A percentile compares a stretch with the other conserved stretches of the same genome.
Conservation (phyloP, 64 coral and sea anemone species). For the Catalaphyllia jardinei region DNA sequence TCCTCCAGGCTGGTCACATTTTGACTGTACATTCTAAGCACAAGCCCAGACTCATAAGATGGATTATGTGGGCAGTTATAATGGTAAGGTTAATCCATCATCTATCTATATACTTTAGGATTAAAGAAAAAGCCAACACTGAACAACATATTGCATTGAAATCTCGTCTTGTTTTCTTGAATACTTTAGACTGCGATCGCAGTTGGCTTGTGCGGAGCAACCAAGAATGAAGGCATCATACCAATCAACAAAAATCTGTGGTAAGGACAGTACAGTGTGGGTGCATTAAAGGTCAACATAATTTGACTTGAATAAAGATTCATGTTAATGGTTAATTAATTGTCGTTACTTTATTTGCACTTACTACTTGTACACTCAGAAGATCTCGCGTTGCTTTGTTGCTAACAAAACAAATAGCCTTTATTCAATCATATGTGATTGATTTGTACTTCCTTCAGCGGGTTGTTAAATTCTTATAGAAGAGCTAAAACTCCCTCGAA, state of each 20-base stretch:
- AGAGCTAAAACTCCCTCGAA: too few relatives aligned
- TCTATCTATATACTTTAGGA: too few relatives aligned
- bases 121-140: neutral
- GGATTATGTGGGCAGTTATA: constrained; percentile 76
- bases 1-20: constrained; percentile 76
- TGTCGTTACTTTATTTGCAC: too few relatives aligned
- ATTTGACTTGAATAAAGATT: too few relatives aligned
- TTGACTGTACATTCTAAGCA: constrained; percentile 69
- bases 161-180: neutral
- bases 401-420: too few relatives aligned
- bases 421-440: too few relatives aligned
- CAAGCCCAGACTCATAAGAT: constrained; percentile 72
- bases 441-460: too few relatives aligned
- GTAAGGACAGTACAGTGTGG: constrained; percentile 31
- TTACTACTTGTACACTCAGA: too few relatives aligned
- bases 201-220: constrained; percentile 75
- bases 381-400: too few relatives aligned
- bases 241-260: constrained; percentile 92
- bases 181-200: constrained; percentile 50
- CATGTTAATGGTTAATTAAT: too few relatives aligned
- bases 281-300: too few relatives aligned
- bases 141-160: neutral
- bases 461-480: too few relatives aligned
- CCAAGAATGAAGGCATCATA: constrained; percentile 68
- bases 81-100: constrained; percentile 44